Evolutionary conservation across 1,140 invertebrate species (phyloP).

Genomic region (Venustaconcha ellipsiformis): DNA sequence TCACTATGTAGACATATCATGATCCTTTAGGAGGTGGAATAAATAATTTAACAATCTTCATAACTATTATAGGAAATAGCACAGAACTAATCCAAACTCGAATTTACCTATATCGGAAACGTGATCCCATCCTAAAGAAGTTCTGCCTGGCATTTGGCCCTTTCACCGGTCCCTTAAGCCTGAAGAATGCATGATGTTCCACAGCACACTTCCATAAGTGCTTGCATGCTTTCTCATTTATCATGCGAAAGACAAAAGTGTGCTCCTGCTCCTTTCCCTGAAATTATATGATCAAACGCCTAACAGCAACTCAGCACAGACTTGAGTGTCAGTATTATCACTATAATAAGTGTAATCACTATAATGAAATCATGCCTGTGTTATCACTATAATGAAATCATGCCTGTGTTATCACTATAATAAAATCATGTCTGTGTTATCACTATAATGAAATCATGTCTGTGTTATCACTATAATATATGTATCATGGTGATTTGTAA

Average conservation of each 20-base stretch:
- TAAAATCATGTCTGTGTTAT: too few relatives aligned
- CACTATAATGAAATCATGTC: too few relatives aligned
- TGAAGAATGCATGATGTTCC: constrained; percentile 98
- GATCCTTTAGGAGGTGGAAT: background rate
- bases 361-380: too few relatives aligned
- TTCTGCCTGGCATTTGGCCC: constrained; percentile 90
- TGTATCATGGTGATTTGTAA: too few relatives aligned
- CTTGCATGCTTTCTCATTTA: constrained; percentile 97
- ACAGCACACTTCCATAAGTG: constrained; percentile 99
- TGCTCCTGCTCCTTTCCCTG: constrained; percentile 68
- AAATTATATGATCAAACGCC: constrained; percentile 2
- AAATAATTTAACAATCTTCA: too few relatives aligned
- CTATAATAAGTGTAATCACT: too few relatives aligned
- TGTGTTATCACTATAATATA: too few relatives aligned
- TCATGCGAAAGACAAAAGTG: constrained; percentile 77
- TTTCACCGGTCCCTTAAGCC: constrained; percentile 88
- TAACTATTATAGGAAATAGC: too few relatives aligned
- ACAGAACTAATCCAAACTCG: background rate
- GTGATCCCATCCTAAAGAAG: constrained; percentile 96
- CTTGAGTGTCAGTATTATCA: too few relatives aligned
- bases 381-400: too few relatives aligned
- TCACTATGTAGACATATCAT: background rate
- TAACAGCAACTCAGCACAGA: too few relatives aligned
- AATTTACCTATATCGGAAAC: constrained; percentile 84
- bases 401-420: too few relatives aligned